A percentile compares a stretch with the other conserved stretches of the same genome.
Evolutionary conservation across 2,888 invertebrate species (phyloP).

Genomic region (Mythimna albipuncta): DNA sequence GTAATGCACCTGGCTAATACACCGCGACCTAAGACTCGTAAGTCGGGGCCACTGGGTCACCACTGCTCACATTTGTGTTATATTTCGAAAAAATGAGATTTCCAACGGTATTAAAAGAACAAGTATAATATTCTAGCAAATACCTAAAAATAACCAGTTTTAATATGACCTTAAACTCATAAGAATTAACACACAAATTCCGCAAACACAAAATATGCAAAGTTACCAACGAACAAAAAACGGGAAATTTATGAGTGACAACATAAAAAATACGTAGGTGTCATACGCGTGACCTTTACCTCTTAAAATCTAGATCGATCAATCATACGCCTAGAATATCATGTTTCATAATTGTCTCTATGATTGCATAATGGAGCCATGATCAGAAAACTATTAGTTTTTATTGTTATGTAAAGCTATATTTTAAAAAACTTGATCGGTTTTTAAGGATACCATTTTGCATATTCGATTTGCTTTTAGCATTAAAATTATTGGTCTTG

Average conservation of each 20-base stretch:
- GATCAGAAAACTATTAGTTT: slow-evolving; percentile 56
- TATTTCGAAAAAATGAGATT: not conserved
- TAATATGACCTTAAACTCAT: slow-evolving; percentile 28
- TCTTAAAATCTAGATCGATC: slow-evolving; percentile 66
- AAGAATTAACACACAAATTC: slow-evolving; percentile 34
- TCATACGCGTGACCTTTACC: slow-evolving; percentile 48
- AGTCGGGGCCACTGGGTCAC: too few relatives aligned
- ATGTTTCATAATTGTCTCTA: slow-evolving; percentile 65
- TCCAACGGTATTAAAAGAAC: not conserved
- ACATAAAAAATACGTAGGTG: slow-evolving; percentile 43
- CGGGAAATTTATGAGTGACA: slow-evolving; percentile 50
- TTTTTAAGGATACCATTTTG: slow-evolving; percentile 32
- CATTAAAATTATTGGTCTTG: slow-evolving; percentile 21
- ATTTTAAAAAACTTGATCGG: slow-evolving; percentile 33
- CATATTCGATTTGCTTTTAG: slow-evolving; percentile 62
- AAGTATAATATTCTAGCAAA: not conserved
- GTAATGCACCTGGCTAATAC: too few relatives aligned
- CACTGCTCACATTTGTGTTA: too few relatives aligned
- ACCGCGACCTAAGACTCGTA: too few relatives aligned
- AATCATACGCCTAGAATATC: slow-evolving; percentile 65
- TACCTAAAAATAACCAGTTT: slow-evolving; percentile 6
- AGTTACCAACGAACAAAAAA: slow-evolving; percentile 35
- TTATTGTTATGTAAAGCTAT: slow-evolving; percentile 55
- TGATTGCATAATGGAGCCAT: slow-evolving; percentile 64
- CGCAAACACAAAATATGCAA: slow-evolving; percentile 44